These are phyloP conservation scores for Chloroceryle aenea DNA, from an alignment of 2,113 vertebrate species.

Conservation along the genomic window DNA sequence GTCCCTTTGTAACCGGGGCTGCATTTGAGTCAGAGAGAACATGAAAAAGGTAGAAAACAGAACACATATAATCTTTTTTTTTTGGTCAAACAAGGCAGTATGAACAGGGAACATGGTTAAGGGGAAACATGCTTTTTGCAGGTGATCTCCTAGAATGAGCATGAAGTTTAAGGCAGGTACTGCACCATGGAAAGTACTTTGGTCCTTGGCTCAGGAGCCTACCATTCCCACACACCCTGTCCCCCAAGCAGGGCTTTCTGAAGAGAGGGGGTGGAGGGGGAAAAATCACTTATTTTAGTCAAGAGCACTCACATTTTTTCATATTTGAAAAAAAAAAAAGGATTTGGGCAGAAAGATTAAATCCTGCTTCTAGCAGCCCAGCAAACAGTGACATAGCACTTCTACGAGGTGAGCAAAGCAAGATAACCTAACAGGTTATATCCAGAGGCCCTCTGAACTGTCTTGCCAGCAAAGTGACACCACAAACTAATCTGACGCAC, in stretches of 20 bases:
- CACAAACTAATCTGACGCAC: rapidly evolving
- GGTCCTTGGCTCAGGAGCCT: not conserved
- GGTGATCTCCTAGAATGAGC: not conserved
- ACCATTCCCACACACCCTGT: too few species aligned
- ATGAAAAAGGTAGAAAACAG: not conserved
- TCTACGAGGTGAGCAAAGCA: rapidly evolving
- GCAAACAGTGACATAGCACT: not conserved
- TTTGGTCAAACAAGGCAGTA: not conserved
- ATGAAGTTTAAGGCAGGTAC: not conserved
- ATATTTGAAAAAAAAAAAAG: not conserved
- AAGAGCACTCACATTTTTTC: not conserved
- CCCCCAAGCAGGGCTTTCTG: not conserved
- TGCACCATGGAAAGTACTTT: not conserved
- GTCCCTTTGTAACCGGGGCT: not conserved
- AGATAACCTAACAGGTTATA: not conserved
- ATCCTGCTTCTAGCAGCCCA: not conserved
- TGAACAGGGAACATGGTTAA: not conserved
- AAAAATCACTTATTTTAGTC: not conserved
- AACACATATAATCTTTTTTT: not conserved
- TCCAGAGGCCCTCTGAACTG: not conserved
- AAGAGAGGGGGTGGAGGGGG: too few species aligned
- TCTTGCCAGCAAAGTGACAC: not conserved
- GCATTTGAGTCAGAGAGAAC: not conserved
- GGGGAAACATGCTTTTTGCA: not conserved
- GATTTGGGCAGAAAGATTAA: not conserved